Evolutionary conservation across 2,888 invertebrate genomes (phyloP).

Genomic region (Tuta absoluta): DNA sequence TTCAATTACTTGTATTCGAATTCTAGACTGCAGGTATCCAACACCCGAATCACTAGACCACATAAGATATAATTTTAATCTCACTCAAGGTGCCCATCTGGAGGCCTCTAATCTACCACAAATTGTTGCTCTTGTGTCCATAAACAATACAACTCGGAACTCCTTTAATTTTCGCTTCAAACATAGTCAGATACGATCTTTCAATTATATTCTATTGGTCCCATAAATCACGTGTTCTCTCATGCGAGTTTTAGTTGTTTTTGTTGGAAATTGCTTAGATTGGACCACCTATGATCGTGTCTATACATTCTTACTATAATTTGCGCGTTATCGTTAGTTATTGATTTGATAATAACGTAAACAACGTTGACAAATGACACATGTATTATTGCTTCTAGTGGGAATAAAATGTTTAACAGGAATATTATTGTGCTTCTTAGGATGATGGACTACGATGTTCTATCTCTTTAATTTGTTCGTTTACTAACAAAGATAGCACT

Average conservation of each 20-base stretch:
- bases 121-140: constrained; percentile 26
- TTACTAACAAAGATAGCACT: too few species aligned
- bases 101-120: not conserved
- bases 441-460: too few species aligned
- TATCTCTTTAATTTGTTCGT: too few species aligned
- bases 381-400: too few species aligned
- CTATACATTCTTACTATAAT: not conserved
- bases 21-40: too few species aligned
- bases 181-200: constrained; percentile 17
- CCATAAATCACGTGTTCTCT: constrained; percentile 9
- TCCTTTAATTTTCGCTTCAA: constrained; percentile 26
- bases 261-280: constrained; percentile 1
- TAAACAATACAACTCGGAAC: constrained; percentile 20
- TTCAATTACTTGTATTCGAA: too few species aligned
- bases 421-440: too few species aligned
- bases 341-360: too few species aligned
- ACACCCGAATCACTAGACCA: too few species aligned
- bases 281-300: constrained; percentile 4
- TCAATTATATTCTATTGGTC: constrained; percentile 23
- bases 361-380: too few species aligned
- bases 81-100: constrained; percentile 9
- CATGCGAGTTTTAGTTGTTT: not conserved
- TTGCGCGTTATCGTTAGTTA: too few species aligned
- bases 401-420: too few species aligned
- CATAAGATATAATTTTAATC: not conserved